A percentile compares a stretch with the other conserved stretches of the same genome.
phyloP scores from a whole-genome alignment of 2,113 vertebrate species.

The Centropristis striata region DNA sequence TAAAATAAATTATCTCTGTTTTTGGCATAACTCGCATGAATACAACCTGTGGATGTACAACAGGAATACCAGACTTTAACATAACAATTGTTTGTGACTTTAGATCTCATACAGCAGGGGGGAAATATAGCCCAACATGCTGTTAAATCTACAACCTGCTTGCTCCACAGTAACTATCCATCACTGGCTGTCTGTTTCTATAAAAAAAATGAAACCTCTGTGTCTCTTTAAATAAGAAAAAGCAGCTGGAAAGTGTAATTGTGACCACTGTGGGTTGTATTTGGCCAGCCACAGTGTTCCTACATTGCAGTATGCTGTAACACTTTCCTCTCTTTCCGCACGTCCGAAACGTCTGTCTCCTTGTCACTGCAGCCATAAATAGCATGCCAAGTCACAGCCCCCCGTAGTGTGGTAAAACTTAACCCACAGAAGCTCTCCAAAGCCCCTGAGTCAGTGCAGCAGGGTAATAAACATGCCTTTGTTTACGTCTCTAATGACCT shows the following conservation, averaged over 20 bases:
- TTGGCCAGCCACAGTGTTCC: neutral
- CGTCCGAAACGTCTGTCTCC: conserved; percentile 57
- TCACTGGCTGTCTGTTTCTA: neutral
- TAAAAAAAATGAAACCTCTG: neutral
- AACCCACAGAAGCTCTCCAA: conserved; percentile 15
- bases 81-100: conserved; percentile 3
- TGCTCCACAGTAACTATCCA: neutral
- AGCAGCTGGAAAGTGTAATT: conserved; percentile 21
- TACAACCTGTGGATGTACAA: too few species aligned
- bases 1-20: neutral
- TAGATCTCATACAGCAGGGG: neutral
- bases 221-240: neutral
- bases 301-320: neutral
- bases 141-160: neutral
- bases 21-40: neutral
- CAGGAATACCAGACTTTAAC: neutral
- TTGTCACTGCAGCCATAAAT: conserved; percentile 68
- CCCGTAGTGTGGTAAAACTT: conserved; percentile 49
- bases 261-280: neutral
- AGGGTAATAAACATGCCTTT: conserved; percentile 58
- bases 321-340: conserved; percentile 44
- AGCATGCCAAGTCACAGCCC: conserved; percentile 54
- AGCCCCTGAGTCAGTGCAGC: conserved; percentile 9
- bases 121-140: neutral
- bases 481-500: conserved; percentile 30